Conservation (phyloP, 2,797 vertebrate genomes). For the Pitangus sulphuratus region DNA sequence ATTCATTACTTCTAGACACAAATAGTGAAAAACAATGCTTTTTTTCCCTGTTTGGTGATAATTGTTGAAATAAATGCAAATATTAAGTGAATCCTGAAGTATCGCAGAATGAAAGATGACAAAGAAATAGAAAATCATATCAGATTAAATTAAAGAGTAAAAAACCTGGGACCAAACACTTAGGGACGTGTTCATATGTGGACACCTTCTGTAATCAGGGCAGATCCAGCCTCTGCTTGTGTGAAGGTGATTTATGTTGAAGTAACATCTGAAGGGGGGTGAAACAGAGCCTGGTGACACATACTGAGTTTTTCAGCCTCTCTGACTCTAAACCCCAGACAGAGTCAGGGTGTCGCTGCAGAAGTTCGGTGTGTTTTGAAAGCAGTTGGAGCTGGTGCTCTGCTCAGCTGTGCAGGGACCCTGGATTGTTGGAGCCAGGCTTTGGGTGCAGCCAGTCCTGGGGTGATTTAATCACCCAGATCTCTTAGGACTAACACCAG, state of each 20-base stretch:
- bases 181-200: neutral
- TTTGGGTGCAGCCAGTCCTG: neutral
- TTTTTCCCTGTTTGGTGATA: neutral
- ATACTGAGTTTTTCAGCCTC: neutral
- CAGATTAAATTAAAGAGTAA: neutral
- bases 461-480: neutral
- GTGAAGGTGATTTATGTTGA: neutral
- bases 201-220: neutral
- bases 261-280: neutral
- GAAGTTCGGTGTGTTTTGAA: neutral
- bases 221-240: neutral
- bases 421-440: neutral
- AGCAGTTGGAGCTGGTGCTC: neutral
- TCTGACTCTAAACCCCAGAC: neutral
- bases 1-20: neutral
- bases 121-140: neutral
- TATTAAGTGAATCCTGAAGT: neutral
- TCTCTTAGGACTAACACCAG: neutral
- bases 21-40: neutral
- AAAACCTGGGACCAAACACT: neutral
- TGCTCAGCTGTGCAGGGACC: neutral
- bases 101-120: neutral
- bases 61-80: neutral
- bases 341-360: neutral
- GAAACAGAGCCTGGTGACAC: neutral